Base-by-base conservation (phyloP, 2,797 vertebrate genomes). In the Eidolon dupreanum region DNA sequence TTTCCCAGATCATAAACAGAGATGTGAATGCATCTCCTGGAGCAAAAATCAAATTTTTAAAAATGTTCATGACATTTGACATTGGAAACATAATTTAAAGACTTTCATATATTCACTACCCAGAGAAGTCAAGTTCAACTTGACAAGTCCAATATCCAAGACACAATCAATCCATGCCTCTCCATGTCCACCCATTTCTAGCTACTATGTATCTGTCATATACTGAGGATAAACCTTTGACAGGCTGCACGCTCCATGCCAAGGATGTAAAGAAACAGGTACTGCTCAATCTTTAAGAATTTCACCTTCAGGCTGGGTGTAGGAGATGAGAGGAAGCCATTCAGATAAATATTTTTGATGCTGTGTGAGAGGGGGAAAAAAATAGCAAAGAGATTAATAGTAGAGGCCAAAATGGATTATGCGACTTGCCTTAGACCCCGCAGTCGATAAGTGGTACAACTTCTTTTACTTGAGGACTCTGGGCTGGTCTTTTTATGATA, bases 401-500 rank as follows among this genome's bases (percentile, higher is more conserved):
- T 22, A 59, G 51, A 41, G 26, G 19, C 8, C 17, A 59, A 79
- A 94, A 88, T 82, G 41, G 33, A 87, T n/a, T 38, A 24, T 38
- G 2, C 24, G 38, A 49, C 38, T 57, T 24, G 0, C 19, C 36
- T 5, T 51, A 53, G 46, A 68, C 49, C 15, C 20, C 41, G 70
- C n/a, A 79, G 43, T 10, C 59, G 79, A 12, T 81, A 81, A 75
- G 6, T 49, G 33, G 22, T 86, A 10, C 3, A 43, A 53, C 6
- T 66, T 87, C 26, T 31, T 61, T 86, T 57, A 68, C 38, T 31
- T 0, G 2, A 41, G 49, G 26, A 46, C 59, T 90, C 55, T 81
- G 26, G n/a, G 46, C 70, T 70, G 26, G 24, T 68, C 68, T 63
- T 96, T 90, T 70, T 59, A 70, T 70, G n/a, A 87, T 57, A 31